These are phyloP conservation scores for Xyliphius kryptos DNA, from an alignment of 2,113 vertebrate species.

Conservation along the genomic window DNA sequence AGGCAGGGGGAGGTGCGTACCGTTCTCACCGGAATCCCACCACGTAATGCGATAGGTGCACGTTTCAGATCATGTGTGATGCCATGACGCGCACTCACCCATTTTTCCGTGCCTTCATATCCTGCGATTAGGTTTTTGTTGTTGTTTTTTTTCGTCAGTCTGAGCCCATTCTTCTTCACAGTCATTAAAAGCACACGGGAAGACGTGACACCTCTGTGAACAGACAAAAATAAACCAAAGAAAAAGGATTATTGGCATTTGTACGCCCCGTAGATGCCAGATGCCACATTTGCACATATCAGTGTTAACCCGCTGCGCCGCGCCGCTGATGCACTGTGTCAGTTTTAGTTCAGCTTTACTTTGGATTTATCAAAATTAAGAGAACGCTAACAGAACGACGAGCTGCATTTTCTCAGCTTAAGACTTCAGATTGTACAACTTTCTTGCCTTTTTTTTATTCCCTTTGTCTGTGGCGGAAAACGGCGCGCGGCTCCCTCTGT, in stretches of 20 bases:
- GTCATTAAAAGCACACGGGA: not conserved
- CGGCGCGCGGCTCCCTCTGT: too few species aligned
- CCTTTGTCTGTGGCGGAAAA: too few species aligned
- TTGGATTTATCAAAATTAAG: not conserved
- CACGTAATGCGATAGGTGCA: too few species aligned
- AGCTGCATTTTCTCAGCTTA: not conserved
- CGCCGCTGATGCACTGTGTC: not conserved
- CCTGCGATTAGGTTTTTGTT: constrained; percentile 1
- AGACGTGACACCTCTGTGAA: not conserved
- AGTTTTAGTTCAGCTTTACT: not conserved
- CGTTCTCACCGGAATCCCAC: too few species aligned
- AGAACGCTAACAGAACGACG: not conserved
- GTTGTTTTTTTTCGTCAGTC: not conserved
- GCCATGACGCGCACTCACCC: too few species aligned
- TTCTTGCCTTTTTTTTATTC: too few species aligned
- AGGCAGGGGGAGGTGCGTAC: too few species aligned
- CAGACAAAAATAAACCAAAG: constrained; percentile 13
- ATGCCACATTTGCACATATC: constrained; percentile 12
- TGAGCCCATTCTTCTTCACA: not conserved
- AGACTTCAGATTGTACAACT: not conserved
- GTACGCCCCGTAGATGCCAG: constrained; percentile 10
- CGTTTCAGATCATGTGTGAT: too few species aligned
- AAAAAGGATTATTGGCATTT: not conserved
- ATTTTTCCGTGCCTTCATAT: too few species aligned
- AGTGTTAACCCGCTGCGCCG: constrained; percentile 10